Conservation (phyloP, 92 coral and sea anemone species). For the Porites evermanni region DNA sequence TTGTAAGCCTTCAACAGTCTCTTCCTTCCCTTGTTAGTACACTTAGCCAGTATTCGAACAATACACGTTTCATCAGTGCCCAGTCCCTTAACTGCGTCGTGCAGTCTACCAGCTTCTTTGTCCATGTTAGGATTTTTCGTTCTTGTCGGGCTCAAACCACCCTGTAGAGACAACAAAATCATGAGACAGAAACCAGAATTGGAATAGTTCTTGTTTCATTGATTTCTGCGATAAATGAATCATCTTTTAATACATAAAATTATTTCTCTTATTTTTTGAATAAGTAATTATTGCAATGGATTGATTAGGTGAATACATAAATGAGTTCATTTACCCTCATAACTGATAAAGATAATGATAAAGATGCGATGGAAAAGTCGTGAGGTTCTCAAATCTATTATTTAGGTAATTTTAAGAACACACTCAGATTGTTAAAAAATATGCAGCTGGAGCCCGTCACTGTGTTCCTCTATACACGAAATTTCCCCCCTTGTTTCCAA, state of each 20-base stretch:
- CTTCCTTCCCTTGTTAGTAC: constrained; percentile 69
- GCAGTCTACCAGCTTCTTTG: constrained; percentile 63
- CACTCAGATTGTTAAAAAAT: too few species aligned
- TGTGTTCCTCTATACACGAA: too few species aligned
- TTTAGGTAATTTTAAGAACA: too few species aligned
- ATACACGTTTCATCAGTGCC: constrained; percentile 65
- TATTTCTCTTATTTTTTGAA: too few species aligned
- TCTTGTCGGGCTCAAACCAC: not conserved
- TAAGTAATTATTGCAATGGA: too few species aligned
- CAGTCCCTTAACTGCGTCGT: constrained; percentile 54
- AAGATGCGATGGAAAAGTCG: too few species aligned
- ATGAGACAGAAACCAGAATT: not conserved
- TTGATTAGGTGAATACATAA: too few species aligned
- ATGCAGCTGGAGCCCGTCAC: too few species aligned
- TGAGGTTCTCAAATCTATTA: too few species aligned
- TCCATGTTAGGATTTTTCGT: constrained; percentile 63
- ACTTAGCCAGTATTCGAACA: constrained; percentile 51
- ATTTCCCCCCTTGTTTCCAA: too few species aligned
- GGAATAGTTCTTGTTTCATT: not conserved
- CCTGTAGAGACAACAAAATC: not conserved
- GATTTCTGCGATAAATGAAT: not conserved
- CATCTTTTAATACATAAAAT: not conserved
- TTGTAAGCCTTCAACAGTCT: constrained; percentile 62
- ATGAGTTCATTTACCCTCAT: too few species aligned
- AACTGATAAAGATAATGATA: too few species aligned